Evolutionary conservation across 2,888 invertebrate genomes (phyloP).

Genomic region (Leptinotarsa tumamoca): DNA sequence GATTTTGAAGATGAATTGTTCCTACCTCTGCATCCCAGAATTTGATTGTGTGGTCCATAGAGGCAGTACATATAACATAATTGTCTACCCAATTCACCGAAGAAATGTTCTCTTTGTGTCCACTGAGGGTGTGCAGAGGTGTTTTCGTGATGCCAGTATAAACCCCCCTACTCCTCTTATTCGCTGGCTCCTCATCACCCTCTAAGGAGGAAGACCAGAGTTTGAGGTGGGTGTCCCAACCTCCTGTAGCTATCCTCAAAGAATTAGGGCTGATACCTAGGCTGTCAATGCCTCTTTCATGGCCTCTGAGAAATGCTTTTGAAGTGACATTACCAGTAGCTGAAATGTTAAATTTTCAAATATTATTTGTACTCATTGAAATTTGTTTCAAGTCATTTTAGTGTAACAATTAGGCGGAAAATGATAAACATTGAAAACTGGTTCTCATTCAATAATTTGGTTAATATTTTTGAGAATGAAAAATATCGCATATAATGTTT

Average conservation of each 20-base stretch:
- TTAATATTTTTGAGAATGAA: too few species aligned
- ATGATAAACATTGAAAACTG: too few species aligned
- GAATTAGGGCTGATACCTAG: constrained; percentile 80
- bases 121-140: constrained; percentile 88
- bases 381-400: too few species aligned
- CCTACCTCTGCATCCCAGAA: constrained; percentile 88
- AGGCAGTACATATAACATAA: constrained; percentile 83
- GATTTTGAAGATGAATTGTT: not conserved
- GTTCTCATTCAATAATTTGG: too few species aligned
- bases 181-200: constrained; percentile 58
- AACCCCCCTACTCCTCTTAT: constrained; percentile 58
- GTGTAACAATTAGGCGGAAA: too few species aligned
- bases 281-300: constrained; percentile 92
- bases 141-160: constrained; percentile 68
- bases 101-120: constrained; percentile 92
- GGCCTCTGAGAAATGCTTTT: constrained; percentile 86
- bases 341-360: not conserved
- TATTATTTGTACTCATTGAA: too few species aligned
- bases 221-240: constrained; percentile 93
- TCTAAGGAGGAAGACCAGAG: constrained; percentile 82
- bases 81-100: constrained; percentile 86
- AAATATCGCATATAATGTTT: too few species aligned
- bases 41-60: constrained; percentile 96
- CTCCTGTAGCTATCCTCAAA: constrained; percentile 81
- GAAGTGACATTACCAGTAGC: constrained; percentile 81